These are phyloP conservation scores for Upupa epops DNA, from an alignment of 2,113 vertebrate genomes.

Conservation along the genomic window DNA sequence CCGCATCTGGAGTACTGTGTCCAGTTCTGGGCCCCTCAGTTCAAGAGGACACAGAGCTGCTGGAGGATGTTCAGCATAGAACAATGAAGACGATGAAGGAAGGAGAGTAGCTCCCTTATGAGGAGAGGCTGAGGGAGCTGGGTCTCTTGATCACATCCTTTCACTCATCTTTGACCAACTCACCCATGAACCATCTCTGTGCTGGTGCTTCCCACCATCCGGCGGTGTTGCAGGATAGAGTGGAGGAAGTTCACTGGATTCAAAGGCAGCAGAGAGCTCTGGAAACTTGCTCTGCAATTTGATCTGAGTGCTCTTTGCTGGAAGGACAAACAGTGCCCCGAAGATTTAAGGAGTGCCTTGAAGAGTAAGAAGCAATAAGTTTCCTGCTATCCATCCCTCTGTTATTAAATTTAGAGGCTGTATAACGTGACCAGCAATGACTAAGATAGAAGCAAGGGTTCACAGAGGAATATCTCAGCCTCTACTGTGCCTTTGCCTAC, in stretches of 20 bases:
- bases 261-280: not conserved
- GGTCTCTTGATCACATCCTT: accelerated
- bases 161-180: not conserved
- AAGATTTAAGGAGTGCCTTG: not conserved
- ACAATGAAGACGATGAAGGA: too few species aligned
- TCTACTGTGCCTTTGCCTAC: not conserved
- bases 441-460: not conserved
- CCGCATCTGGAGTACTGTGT: too few species aligned
- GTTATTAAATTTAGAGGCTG: not conserved
- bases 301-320: not conserved
- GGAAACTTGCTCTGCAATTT: not conserved
- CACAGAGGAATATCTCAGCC: not conserved
- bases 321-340: not conserved
- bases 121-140: too few species aligned
- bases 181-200: not conserved
- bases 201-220: not conserved
- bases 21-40: too few species aligned
- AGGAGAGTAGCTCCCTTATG: not conserved
- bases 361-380: not conserved
- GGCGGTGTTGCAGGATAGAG: not conserved
- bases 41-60: too few species aligned
- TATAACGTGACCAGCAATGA: not conserved
- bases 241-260: not conserved
- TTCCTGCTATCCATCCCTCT: not conserved
- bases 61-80: too few species aligned